Evolutionary conservation across 2,888 invertebrate genomes (phyloP), one percentile per base, ranked within the genome.

Genomic region (Sminthurides aquaticus): DNA sequence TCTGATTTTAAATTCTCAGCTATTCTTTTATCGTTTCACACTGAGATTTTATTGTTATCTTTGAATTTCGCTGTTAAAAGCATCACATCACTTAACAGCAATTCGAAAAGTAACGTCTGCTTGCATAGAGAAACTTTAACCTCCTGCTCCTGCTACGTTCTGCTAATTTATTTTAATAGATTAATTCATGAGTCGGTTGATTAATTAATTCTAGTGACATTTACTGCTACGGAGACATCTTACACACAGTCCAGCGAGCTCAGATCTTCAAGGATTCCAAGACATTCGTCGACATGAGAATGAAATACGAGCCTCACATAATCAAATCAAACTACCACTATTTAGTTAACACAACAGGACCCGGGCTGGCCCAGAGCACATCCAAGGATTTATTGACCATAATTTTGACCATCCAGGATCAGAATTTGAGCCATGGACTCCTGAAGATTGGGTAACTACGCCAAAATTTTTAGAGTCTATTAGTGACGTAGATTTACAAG

Each of bases 151-250:
- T n/a, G n/a, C n/a, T n/a, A n/a, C n/a, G n/a, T n/a, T n/a, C n/a
- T n/a, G n/a, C n/a, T n/a, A n/a, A n/a, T n/a, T n/a, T n/a, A n/a
- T n/a, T n/a, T n/a, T n/a, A n/a, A n/a, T n/a, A n/a, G n/a, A n/a
- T n/a, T n/a, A n/a, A n/a, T n/a, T n/a, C n/a, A n/a, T n/a, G n/a
- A n/a, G n/a, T n/a, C n/a, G n/a, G n/a, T n/a, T n/a, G n/a, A n/a
- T n/a, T n/a, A n/a, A n/a, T n/a, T n/a, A n/a, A n/a, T 74, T 49
- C 22, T 81, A 91, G 91, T 77, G 79, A 86, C 76, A 88, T 93
- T 73, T 92, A 88, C 80, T 92, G 91, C 79, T 82, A 87, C 78
- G 92, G 92, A 0, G 81, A 93, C 1, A 82, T 93, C 73, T 61
- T 72, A 15, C 85, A 90, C 75, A 87, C 88, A 1, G 85, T 93